These are phyloP conservation scores for Hypercompe scribonia DNA, from an alignment of 2,888 invertebrate species.

Conservation along the genomic window DNA sequence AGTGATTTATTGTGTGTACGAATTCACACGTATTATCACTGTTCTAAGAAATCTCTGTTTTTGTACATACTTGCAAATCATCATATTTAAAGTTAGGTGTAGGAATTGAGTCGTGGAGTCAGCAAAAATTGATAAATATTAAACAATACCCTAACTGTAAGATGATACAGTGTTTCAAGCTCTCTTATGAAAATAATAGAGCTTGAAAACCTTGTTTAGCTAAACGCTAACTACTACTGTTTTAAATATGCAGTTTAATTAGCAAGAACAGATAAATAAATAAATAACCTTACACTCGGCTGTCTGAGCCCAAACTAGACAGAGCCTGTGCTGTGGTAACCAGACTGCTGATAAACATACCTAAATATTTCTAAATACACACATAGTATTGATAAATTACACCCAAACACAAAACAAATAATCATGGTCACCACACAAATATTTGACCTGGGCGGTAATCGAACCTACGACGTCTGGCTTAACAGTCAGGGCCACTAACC, in stretches of 20 bases:
- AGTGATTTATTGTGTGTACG: not conserved
- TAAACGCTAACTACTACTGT: not conserved
- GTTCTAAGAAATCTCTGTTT: not conserved
- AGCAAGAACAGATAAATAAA: not conserved
- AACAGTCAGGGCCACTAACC: no score
- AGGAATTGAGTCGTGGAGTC: not conserved
- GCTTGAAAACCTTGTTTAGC: not conserved
- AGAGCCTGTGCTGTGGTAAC: no score
- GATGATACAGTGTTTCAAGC: no score
- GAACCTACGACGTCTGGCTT: no score
- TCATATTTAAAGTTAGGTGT: not conserved
- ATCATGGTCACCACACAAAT: no score
- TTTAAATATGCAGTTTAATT: not conserved
- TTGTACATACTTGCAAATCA: not conserved
- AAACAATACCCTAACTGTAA: not conserved
- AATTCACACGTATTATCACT: not conserved
- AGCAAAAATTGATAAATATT: not conserved
- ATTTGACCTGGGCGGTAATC: no score
- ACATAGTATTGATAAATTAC: no score
- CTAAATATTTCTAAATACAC: no score
- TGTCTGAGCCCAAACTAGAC: no score
- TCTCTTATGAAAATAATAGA: not conserved
- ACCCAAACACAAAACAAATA: no score
- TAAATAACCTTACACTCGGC: no score
- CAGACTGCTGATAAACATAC: no score